These are phyloP conservation scores for Entelurus aequoreus DNA, from an alignment of 2,113 vertebrate genomes.

Conservation along the genomic window DNA sequence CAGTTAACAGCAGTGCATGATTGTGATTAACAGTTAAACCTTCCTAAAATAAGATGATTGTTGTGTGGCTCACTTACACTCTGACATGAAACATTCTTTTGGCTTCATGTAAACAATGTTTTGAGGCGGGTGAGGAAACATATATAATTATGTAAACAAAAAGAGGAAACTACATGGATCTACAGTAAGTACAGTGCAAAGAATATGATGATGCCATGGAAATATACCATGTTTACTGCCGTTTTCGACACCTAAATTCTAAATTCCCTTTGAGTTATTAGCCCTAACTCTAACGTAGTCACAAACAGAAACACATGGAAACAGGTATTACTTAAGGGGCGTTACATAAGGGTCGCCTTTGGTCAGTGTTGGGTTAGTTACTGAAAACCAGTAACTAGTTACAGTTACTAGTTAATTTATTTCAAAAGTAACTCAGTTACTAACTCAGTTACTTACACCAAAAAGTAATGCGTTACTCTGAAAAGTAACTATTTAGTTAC, in stretches of 20 bases:
- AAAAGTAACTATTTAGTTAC: too few relatives aligned
- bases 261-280: not conserved
- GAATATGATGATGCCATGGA: conserved; percentile 9
- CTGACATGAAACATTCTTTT: conserved; percentile 22
- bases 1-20: not conserved
- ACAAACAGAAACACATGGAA: too few relatives aligned
- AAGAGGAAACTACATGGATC: conserved; percentile 10
- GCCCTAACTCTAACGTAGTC: too few relatives aligned
- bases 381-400: too few relatives aligned
- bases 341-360: too few relatives aligned
- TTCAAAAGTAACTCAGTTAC: too few relatives aligned
- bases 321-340: too few relatives aligned
- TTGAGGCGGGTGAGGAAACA: conserved; percentile 22
- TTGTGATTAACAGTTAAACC: conserved; percentile 7
- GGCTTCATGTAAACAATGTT: conserved; percentile 20
- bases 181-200: conserved; percentile 1
- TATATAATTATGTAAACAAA: conserved; percentile 27
- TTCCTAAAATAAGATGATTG: conserved; percentile 29
- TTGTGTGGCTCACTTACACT: conserved; percentile 37
- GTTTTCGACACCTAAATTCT: not conserved
- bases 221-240: conserved; percentile 8
- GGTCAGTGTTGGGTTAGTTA: too few relatives aligned
- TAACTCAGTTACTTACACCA: too few relatives aligned
- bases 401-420: too few relatives aligned
- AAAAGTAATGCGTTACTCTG: too few relatives aligned